Base-by-base conservation (phyloP, 2,797 vertebrate species). In the Falco rusticolus region DNA sequence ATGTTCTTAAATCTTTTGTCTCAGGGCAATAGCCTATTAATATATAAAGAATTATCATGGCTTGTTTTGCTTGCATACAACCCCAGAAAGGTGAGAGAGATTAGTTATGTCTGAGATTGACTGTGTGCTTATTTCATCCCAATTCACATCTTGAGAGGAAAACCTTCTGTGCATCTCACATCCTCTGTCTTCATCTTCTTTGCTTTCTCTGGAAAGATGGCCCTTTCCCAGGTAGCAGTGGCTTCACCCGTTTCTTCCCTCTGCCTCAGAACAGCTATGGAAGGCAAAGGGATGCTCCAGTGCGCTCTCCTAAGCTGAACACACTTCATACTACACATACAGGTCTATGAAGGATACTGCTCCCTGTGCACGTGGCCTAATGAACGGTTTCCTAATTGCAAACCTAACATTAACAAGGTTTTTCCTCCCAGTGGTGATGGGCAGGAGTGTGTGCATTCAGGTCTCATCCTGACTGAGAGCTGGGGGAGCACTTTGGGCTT, bases 361-460 rank as follows among this genome's bases (percentile, higher is more conserved):
- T 91, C 10, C 28, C 28, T 16, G 6, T 76, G 59, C 28, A 3
- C 3, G 1, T 47, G 20, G n/a, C 53, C 16, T 31, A 29, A 34
- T 19, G 41, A 84, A 65, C 0, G 0, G 18, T 66, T 84, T 94
- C 61, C 50, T 74, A 53, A 64, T 26, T 1, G 0, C 17, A 72
- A 84, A 91, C 54, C 6, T 57, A 25, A 33, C 21, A 41, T 22
- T 48, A 41, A 17, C 13, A 11, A 13, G 17, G 5, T 31, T 56
- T 71, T 84, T 43, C 72, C 63, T 75, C 41, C 7, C 2, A 5
- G 0, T 34, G 41, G 16, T 64, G 60, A n/a, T 0, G 7, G 45
- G 51, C 17, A 90, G 28, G 31, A 45, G 20, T 13, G 45, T 54
- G 45, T 61, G 19, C 22, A 3, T 69, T 75, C 56, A 72, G 66